phyloP scores from a whole-genome alignment of 2,113 vertebrate species.

The Clinocottus analis region DNA sequence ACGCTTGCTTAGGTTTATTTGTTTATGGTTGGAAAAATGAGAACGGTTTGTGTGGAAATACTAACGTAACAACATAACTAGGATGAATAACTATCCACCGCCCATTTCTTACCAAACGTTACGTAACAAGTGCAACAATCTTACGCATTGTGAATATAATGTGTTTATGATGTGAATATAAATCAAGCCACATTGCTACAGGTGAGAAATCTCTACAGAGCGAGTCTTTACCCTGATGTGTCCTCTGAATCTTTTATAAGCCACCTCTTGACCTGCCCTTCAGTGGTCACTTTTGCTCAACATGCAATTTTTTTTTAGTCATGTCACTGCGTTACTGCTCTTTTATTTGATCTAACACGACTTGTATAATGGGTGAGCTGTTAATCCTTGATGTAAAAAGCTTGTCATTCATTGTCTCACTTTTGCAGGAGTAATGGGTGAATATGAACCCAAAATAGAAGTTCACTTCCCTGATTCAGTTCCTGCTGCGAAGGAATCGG shows the following conservation, averaged over 20 bases:
- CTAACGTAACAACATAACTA: not conserved
- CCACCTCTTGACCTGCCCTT: slow-evolving; percentile 34
- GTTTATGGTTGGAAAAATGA: not conserved
- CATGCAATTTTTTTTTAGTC: slow-evolving; percentile 32
- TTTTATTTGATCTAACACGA: slow-evolving; percentile 51
- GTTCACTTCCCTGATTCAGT: slow-evolving; percentile 94
- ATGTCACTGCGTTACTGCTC: slow-evolving; percentile 45
- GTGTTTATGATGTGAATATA: slow-evolving; percentile 72
- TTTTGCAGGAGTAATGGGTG: slow-evolving; percentile 92
- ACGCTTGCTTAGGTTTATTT: not conserved
- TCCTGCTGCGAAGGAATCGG: slow-evolving; percentile 92
- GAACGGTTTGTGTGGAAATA: not conserved
- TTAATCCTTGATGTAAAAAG: slow-evolving; percentile 73
- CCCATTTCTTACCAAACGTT: too few relatives aligned
- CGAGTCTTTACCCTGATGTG: slow-evolving; percentile 61
- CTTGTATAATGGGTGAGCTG: slow-evolving; percentile 35
- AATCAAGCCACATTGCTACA: slow-evolving; percentile 70
- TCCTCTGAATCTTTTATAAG: slow-evolving; percentile 75
- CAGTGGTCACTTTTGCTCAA: slow-evolving; percentile 48
- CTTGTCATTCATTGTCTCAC: slow-evolving; percentile 64
- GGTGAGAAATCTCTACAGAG: slow-evolving; percentile 66
- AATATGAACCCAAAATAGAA: slow-evolving; percentile 99
- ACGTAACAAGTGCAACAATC: not conserved
- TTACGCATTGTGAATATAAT: slow-evolving; percentile 65
- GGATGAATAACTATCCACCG: too few relatives aligned